Evolutionary conservation across 2,113 vertebrate genomes (phyloP).

Genomic region (Pteropus alecto): DNA sequence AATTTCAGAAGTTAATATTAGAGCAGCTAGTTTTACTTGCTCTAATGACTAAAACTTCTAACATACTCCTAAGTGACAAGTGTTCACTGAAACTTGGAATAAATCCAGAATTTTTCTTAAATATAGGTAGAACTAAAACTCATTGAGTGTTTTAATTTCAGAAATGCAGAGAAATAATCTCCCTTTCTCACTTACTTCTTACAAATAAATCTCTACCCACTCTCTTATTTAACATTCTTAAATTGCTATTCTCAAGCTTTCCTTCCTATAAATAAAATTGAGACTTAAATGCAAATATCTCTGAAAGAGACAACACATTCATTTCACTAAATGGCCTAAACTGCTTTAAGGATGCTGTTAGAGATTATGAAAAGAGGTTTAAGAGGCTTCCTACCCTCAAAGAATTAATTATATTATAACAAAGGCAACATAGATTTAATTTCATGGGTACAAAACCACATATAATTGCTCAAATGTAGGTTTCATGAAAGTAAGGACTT

Average conservation of each 20-base stretch:
- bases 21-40: background rate
- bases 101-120: background rate
- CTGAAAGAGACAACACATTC: background rate
- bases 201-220: background rate
- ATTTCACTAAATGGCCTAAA: background rate
- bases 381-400: background rate
- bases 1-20: background rate
- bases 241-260: background rate
- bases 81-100: background rate
- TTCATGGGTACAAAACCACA: background rate
- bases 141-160: background rate
- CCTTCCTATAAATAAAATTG: constrained; percentile 7
- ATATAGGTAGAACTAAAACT: background rate
- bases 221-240: constrained; percentile 35
- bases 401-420: background rate
- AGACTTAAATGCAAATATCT: constrained; percentile 33
- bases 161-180: background rate
- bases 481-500: background rate
- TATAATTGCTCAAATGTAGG: background rate
- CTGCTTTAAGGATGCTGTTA: background rate
- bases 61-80: background rate
- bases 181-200: background rate
- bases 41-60: background rate
- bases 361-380: background rate
- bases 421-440: background rate